Evolutionary conservation across 2,113 vertebrate genomes (phyloP).

Genomic region (Pao palembangensis): DNA sequence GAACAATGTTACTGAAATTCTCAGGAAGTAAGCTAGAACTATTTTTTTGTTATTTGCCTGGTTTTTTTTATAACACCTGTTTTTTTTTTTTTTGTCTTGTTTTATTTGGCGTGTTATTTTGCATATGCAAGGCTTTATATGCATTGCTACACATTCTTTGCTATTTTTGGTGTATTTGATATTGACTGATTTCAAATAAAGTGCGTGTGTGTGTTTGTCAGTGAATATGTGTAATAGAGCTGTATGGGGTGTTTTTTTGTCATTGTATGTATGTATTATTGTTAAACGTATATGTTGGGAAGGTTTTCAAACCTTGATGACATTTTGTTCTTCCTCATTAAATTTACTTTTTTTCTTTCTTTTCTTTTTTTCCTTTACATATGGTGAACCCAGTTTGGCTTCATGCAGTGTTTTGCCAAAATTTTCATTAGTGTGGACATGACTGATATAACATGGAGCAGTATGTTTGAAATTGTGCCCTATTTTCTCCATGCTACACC

Average conservation of each 20-base stretch:
- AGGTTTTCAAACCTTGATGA: neutral
- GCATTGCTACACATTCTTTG: conserved; percentile 46
- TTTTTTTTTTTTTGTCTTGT: conserved; percentile 17
- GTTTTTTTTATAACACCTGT: conserved; percentile 43
- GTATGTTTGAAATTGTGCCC: conserved; percentile 18
- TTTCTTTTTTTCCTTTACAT: neutral
- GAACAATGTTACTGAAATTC: conserved; percentile 44
- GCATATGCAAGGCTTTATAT: conserved; percentile 55
- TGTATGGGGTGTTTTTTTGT: too few relatives aligned
- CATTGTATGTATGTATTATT: too few relatives aligned
- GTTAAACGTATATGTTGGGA: conserved; percentile 2
- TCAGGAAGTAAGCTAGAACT: conserved; percentile 63
- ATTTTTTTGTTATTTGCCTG: conserved; percentile 49
- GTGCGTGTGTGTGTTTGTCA: neutral
- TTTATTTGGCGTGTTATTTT: conserved; percentile 45
- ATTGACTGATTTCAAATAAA: conserved; percentile 31
- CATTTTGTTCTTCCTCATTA: conserved; percentile 6
- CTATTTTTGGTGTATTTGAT: conserved; percentile 50
- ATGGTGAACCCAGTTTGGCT: conserved; percentile 5
- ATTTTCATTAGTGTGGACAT: conserved; percentile 13
- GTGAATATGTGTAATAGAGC: too few relatives aligned
- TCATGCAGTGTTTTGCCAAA: conserved; percentile 25
- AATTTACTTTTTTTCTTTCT: conserved; percentile 14
- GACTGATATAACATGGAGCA: conserved; percentile 14
- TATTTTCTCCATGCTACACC: conserved; percentile 19